These are phyloP conservation scores for Trachops cirrhosus DNA, from an alignment of 2,797 vertebrate species.

Conservation along the genomic window DNA sequence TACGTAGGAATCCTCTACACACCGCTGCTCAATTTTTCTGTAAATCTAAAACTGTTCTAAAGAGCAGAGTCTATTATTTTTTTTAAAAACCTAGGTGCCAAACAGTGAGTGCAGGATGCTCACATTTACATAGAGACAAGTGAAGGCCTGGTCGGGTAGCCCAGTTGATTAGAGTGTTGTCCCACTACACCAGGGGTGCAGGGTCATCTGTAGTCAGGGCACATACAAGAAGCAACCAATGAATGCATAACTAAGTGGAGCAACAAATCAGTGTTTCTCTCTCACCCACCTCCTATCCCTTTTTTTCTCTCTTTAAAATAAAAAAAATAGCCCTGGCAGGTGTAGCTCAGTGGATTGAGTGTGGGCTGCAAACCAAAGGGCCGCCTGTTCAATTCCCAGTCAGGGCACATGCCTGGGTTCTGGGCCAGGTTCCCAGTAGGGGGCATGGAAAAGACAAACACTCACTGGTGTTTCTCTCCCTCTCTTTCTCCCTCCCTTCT, in stretches of 20 bases:
- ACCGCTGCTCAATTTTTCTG: not conserved
- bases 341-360: too few relatives aligned
- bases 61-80: not conserved
- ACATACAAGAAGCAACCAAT: not conserved
- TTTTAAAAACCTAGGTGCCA: not conserved
- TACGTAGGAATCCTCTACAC: not conserved
- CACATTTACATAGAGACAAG: not conserved
- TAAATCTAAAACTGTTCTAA: not conserved
- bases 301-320: not conserved
- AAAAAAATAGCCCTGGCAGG: not conserved
- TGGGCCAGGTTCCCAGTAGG: too few relatives aligned
- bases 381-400: too few relatives aligned
- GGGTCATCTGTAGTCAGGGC: not conserved
- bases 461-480: too few relatives aligned
- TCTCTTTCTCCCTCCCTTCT: too few relatives aligned
- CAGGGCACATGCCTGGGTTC: too few relatives aligned
- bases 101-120: not conserved
- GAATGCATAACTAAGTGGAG: too few relatives aligned
- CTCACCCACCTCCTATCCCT: not conserved
- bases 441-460: too few relatives aligned
- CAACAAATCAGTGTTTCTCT: not conserved
- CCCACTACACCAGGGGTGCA: not conserved
- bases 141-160: not conserved
- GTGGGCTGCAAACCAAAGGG: too few relatives aligned
- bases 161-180: not conserved